These are phyloP conservation scores for Dascillus cervinus DNA, from an alignment of 2,888 invertebrate genomes.

Conservation along the genomic window DNA sequence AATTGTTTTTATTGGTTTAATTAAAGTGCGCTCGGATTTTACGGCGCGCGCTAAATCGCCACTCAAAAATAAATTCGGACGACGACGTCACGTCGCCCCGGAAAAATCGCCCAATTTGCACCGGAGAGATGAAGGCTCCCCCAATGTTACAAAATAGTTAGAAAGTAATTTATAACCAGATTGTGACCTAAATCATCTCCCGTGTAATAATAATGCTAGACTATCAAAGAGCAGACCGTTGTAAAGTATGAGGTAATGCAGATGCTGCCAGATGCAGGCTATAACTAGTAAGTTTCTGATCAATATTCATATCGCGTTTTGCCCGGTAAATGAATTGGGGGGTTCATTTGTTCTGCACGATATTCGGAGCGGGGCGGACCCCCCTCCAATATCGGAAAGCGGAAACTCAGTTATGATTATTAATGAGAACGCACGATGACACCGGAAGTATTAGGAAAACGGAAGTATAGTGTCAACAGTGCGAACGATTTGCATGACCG, in stretches of 20 bases:
- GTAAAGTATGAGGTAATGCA: no score
- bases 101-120: no score
- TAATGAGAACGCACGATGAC: not conserved
- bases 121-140: no score
- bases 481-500: no score
- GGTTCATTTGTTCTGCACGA: conserved; percentile 24
- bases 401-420: not conserved
- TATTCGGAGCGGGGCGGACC: conserved; percentile 10
- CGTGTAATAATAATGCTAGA: conserved; percentile 8
- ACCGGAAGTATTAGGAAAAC: not conserved
- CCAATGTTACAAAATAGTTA: no score
- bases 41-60: no score
- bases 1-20: no score
- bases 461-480: not conserved
- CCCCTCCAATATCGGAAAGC: not conserved
- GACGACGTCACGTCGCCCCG: no score
- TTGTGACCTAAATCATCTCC: conserved; percentile 6
- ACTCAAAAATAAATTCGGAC: no score
- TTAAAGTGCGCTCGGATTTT: no score
- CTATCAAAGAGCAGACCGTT: no score
- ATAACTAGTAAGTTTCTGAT: conserved; percentile 19
- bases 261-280: conserved; percentile 12
- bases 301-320: conserved; percentile 26
- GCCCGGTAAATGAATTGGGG: conserved; percentile 24
- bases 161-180: no score